Percentiles rank a stretch among this genome's conserved stretches.
These are phyloP conservation scores for Pherbina coryleti DNA, from an alignment of 2,888 invertebrate species.

Conservation along the genomic window DNA sequence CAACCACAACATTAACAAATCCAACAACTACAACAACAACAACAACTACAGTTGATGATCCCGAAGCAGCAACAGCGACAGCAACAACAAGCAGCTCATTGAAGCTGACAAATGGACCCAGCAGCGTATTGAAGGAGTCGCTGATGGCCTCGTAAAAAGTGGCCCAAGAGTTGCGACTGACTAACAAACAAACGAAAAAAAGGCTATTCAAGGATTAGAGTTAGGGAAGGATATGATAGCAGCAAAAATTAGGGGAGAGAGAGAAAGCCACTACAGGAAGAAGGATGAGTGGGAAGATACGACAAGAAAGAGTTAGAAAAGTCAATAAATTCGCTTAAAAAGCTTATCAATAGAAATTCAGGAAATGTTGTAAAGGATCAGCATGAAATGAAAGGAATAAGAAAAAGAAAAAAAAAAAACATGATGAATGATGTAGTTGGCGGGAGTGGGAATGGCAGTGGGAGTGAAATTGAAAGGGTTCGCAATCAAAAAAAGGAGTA, in stretches of 20 bases:
- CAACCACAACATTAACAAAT: constrained; percentile 31
- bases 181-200: too few species aligned
- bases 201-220: too few species aligned
- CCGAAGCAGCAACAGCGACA: not conserved
- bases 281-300: not conserved
- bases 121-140: constrained; percentile 41
- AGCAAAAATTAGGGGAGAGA: too few species aligned
- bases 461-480: not conserved
- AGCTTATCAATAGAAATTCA: not conserved
- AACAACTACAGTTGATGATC: constrained; percentile 21
- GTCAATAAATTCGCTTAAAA: constrained; percentile 6
- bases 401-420: too few species aligned
- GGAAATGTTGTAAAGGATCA: not conserved
- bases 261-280: not conserved
- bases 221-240: too few species aligned
- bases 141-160: constrained; percentile 47
- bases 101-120: constrained; percentile 10
- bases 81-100: not conserved
- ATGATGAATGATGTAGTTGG: too few species aligned
- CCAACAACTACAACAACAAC: constrained; percentile 36
- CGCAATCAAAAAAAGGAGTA: not conserved
- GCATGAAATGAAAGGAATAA: not conserved
- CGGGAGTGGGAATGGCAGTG: not conserved
- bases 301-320: not conserved
- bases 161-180: not conserved